phyloP scores from a whole-genome alignment of 2,113 vertebrate species.

The Periophthalmodon schlosseri region DNA sequence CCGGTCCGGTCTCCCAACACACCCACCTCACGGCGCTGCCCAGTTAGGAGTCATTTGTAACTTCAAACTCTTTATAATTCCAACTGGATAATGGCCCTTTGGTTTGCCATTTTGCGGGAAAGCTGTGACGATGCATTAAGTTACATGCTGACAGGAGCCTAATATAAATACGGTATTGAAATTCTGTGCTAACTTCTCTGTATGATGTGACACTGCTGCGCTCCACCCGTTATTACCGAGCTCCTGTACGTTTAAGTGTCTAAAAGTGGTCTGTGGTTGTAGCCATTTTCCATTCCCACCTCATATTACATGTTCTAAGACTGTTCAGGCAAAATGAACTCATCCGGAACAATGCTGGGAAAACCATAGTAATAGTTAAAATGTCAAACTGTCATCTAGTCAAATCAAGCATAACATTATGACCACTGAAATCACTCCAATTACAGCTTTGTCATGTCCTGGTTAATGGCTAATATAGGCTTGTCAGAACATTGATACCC shows the following conservation, averaged over 20 bases:
- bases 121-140: slow-evolving; percentile 47
- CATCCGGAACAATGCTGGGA: slow-evolving; percentile 35
- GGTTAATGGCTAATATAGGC: too few species aligned
- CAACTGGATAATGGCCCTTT: slow-evolving; percentile 51
- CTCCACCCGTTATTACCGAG: slow-evolving; percentile 43
- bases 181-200: slow-evolving; percentile 13
- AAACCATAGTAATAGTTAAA: slow-evolving; percentile 24
- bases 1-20: slow-evolving; percentile 47
- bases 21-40: slow-evolving; percentile 42
- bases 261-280: slow-evolving; percentile 48
- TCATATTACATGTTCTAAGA: slow-evolving; percentile 27
- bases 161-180: slow-evolving; percentile 33
- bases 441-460: too few species aligned
- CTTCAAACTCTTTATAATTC: slow-evolving; percentile 39
- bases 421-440: background rate
- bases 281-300: slow-evolving; percentile 50
- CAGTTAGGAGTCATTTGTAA: slow-evolving; percentile 37
- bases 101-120: slow-evolving; percentile 38
- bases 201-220: slow-evolving; percentile 45
- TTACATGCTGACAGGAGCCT: slow-evolving; percentile 35
- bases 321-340: slow-evolving; percentile 38
- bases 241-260: slow-evolving; percentile 30
- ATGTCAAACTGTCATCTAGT: slow-evolving; percentile 16
- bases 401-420: background rate
- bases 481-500: too few species aligned